A percentile compares a stretch with the other conserved stretches of the same genome.
Conservation (phyloP, 2,888 invertebrate species). For the Mayetiola destructor region DNA sequence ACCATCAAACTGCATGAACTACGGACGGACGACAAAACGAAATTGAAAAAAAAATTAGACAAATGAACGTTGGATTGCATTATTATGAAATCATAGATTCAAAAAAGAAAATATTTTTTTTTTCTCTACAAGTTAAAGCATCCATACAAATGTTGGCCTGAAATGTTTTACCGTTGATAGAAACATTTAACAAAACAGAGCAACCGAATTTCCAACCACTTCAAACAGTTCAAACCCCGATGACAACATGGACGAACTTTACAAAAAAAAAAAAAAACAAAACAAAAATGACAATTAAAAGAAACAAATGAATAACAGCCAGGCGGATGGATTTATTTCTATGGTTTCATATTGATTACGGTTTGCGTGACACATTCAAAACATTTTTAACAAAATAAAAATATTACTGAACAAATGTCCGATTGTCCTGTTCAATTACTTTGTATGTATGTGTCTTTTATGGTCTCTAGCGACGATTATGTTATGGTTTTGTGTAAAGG, state of each 20-base stretch:
- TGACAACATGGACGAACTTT: too few species aligned
- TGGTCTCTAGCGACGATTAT: neutral
- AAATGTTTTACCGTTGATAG: too few species aligned
- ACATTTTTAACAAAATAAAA: too few species aligned
- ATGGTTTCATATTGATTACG: constrained; percentile 11
- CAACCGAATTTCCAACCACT: too few species aligned
- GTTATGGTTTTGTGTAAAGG: neutral
- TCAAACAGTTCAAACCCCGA: too few species aligned
- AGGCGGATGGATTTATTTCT: neutral
- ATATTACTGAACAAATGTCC: neutral
- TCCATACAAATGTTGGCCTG: constrained; percentile 5
- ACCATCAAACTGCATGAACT: neutral
- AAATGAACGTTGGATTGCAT: too few species aligned
- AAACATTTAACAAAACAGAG: too few species aligned
- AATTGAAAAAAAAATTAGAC: too few species aligned
- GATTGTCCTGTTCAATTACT: too few species aligned
- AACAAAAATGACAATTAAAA: neutral
- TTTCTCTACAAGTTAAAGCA: neutral
- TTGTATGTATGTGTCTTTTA: neutral
- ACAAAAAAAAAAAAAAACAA: neutral
- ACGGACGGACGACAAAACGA: too few species aligned
- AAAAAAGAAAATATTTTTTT: too few species aligned
- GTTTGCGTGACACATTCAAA: constrained; percentile 6
- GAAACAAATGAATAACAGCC: neutral
- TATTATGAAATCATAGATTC: neutral